Evolutionary conservation across 2,888 invertebrate genomes (phyloP), one percentile per base, ranked within the genome.

Genomic region (Acrobasis repandana): DNA sequence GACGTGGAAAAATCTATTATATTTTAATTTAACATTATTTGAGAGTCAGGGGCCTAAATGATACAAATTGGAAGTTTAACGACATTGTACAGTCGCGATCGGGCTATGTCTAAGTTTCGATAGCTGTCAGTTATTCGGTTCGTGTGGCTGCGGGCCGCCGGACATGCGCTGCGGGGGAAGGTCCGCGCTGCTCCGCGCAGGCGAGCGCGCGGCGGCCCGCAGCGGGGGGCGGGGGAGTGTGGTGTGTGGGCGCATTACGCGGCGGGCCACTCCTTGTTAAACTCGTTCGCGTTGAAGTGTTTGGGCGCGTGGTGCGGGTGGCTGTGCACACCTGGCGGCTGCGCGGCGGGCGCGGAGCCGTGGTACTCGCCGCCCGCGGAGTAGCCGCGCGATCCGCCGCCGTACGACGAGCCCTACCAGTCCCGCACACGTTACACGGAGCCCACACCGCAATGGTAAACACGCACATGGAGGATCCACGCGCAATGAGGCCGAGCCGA

Each of bases 191-290:
- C n/a, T n/a, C n/a, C n/a, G n/a, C n/a, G n/a, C n/a, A n/a, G n/a
- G n/a, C n/a, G n/a, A n/a, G n/a, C n/a, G n/a, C n/a, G n/a, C n/a
- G n/a, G n/a, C n/a, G n/a, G n/a, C n/a, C 43, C 1, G 62, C 62
- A 48, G 20, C 63, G 28, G 54, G 61, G 9, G 56, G 54, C 18
- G 10, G 61, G 56, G 58, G 58, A 47, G 59, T 57, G 64, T 43
- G 60, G 20, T 47, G 20, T 65, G 36, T 52, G 48, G 48, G 65
- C 14, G 52, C 11, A 51, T 76, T 92, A 92, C 73, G 92, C 92
- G 88, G 92, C 89, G 73, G 92, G 91, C 93, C 93, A 92, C 89
- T 93, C 93, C 92, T 93, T 93, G 90, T 82, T 88, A 87, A 92
- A 92, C 83, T 92, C 92, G 86, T 83, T 86, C 82, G 86, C 79